Base-by-base conservation (phyloP, 2,888 invertebrate genomes). In the Leucoptera coffeella region DNA sequence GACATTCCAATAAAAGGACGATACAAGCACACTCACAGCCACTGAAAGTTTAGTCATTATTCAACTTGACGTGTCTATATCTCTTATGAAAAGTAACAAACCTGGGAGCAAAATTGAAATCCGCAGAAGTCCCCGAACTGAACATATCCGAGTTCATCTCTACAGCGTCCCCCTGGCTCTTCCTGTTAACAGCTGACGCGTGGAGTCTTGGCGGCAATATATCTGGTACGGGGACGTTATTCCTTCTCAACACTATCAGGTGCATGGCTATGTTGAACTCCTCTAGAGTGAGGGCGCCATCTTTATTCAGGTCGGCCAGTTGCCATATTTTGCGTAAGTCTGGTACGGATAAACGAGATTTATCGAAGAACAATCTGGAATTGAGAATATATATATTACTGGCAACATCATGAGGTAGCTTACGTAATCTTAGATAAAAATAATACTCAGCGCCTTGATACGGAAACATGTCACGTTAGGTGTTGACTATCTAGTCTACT, bases 211-310 rank as follows among this genome's bases (percentile, higher is more conserved):
- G n/a, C n/a, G 95, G 94, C 38, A 96, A 61, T 22, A 73, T 69
- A 30, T 87, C 85, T 0, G 95, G 95, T 32, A 96, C 75, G 23
- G 91, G 86, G 34, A 96, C 85, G 47, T 91, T 85, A 59, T 93
- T 92, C 38, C 92, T 77, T 40, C 93, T 69, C 31, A 95, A 59
- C 17, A 96, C 95, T 23, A 94, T 95, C 39, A 96, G 75, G 62
- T 96, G 96, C 96, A 96, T 96, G 30, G 96, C 96, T 39, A 91
- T 91, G 48, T 89, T 91, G 64, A 96, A 96, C 67, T 96, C 96
- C 32, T 87, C 86, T 28, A 95, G 71, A 35, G 91, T 92, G 11
- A 96, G 67, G 34, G 92, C 92, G 22, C 96, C 95, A 56, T 96
- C 96, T 52, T 87, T 84, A 32, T 91, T 94, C 23, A 95, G 84